Percentiles rank a stretch among this genome's conserved stretches.
Evolutionary conservation across 1,140 invertebrate species (phyloP).

Genomic region (Bombus polaris): DNA sequence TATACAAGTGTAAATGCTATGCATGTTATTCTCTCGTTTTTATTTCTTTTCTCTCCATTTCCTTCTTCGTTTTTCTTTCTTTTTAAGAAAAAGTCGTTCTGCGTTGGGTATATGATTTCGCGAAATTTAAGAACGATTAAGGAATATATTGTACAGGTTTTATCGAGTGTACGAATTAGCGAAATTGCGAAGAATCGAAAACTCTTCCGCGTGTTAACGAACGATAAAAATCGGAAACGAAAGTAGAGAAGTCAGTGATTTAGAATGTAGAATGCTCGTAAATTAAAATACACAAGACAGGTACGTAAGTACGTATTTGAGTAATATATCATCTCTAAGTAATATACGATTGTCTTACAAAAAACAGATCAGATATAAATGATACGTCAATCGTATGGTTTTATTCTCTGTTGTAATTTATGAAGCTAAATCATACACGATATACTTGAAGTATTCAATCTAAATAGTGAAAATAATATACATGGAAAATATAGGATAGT

Average conservation of each 20-base stretch:
- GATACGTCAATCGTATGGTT: neutral
- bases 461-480: too few relatives aligned
- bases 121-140: neutral
- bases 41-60: neutral
- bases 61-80: neutral
- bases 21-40: neutral
- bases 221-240: constrained; percentile 25
- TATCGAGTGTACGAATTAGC: neutral
- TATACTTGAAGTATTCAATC: neutral
- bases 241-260: constrained; percentile 14
- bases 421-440: neutral
- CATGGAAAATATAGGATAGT: too few relatives aligned
- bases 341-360: neutral
- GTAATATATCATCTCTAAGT: neutral
- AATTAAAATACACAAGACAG: neutral
- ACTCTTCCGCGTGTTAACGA: neutral
- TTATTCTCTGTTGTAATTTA: neutral
- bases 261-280: constrained; percentile 5
- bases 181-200: neutral
- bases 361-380: neutral
- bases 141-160: neutral
- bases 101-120: neutral
- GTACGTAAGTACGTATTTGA: neutral
- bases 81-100: neutral
- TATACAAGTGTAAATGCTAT: neutral